Evolutionary conservation across 2,113 vertebrate genomes (phyloP).

Genomic region (Urocitellus parryii): DNA sequence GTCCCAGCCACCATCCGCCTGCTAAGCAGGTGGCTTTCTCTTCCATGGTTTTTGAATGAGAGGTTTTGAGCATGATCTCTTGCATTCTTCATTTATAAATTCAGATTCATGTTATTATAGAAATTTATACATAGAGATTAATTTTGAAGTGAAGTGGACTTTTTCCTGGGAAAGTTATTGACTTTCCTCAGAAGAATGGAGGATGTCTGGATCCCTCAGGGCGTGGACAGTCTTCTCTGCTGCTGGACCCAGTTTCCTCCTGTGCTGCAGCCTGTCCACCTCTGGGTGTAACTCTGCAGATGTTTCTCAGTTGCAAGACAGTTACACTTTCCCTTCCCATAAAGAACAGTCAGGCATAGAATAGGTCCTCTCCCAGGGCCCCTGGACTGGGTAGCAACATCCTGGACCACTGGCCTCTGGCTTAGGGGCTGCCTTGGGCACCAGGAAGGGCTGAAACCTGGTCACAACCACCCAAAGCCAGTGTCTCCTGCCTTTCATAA

Average conservation of each 20-base stretch:
- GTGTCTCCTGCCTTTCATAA: background rate
- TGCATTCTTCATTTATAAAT: background rate
- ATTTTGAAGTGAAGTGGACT: too few species aligned
- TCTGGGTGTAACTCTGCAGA: rapidly evolving
- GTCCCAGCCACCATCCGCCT: rapidly evolving
- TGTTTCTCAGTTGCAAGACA: background rate
- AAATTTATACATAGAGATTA: too few species aligned
- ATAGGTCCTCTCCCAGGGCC: rapidly evolving
- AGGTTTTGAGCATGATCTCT: background rate
- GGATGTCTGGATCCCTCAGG: background rate
- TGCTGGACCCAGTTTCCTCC: background rate
- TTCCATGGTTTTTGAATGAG: background rate
- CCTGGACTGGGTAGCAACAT: rapidly evolving
- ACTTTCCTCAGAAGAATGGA: too few species aligned
- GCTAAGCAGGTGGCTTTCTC: rapidly evolving
- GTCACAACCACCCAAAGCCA: rapidly evolving
- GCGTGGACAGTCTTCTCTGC: rapidly evolving
- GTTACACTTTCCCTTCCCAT: rapidly evolving
- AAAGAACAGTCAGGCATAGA: rapidly evolving
- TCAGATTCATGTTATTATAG: background rate
- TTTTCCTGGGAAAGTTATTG: rapidly evolving
- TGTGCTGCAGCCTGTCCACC: rapidly evolving
- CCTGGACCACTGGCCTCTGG: background rate
- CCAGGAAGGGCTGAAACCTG: rapidly evolving
- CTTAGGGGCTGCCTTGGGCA: too few species aligned